Percentiles rank a stretch among this genome's conserved stretches.
phyloP scores from a whole-genome alignment of 1,140 invertebrate species.

The Lamellibrachia luymesi region DNA sequence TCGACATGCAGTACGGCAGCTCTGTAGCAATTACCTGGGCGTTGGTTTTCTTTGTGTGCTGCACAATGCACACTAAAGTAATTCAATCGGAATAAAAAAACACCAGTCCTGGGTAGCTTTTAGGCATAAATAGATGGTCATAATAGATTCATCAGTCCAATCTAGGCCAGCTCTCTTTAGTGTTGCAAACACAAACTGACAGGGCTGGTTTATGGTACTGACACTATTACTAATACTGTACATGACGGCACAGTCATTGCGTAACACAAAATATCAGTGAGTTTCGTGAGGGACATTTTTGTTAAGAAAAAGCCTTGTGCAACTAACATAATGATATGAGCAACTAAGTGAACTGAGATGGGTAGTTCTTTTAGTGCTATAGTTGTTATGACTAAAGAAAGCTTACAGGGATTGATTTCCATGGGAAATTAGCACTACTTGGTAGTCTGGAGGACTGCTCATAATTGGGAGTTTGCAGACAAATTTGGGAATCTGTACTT shows the following conservation, averaged over 20 bases:
- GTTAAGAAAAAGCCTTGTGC: not conserved
- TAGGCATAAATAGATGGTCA: not conserved
- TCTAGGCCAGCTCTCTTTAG: not conserved
- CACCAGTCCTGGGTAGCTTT: not conserved
- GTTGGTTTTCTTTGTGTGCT: no score
- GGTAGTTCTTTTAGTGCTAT: not conserved
- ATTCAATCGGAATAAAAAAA: not conserved
- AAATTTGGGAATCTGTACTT: no score
- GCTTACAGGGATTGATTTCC: no score
- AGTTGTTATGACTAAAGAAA: no score
- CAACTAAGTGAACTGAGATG: not conserved
- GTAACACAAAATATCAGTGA: not conserved
- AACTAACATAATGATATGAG: not conserved
- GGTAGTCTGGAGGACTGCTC: no score
- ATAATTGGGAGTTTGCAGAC: no score
- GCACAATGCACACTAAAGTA: no score
- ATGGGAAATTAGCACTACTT: no score
- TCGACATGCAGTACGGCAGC: no score
- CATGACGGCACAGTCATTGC: not conserved
- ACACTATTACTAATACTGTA: not conserved
- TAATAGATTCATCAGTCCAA: not conserved
- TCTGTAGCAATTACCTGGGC: not conserved
- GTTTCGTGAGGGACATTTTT: not conserved
- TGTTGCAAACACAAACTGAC: not conserved
- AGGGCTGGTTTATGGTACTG: not conserved